Evolutionary conservation across 2,888 invertebrate species (phyloP).

Genomic region (Caenorhabditis wallacei): DNA sequence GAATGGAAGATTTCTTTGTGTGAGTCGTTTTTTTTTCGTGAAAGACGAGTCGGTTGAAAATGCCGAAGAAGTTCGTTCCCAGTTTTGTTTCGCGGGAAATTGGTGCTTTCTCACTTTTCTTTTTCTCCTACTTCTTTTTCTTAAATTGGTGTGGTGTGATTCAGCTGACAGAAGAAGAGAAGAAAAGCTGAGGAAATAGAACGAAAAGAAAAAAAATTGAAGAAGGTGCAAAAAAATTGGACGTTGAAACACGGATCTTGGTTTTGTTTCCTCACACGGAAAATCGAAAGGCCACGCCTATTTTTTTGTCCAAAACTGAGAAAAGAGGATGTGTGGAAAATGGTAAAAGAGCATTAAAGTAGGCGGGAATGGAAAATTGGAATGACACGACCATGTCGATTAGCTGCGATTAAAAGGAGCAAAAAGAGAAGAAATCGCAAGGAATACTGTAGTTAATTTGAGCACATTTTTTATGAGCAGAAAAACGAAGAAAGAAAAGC

Average conservation of each 20-base stretch:
- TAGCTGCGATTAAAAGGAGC: slow-evolving; percentile 39
- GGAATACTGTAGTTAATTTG: slow-evolving; percentile 33
- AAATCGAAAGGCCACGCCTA: slow-evolving; percentile 8
- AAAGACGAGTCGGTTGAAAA: slow-evolving; percentile 4
- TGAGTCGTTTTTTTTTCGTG: slow-evolving; percentile 8
- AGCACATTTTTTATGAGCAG: background rate
- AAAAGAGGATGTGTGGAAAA: slow-evolving; percentile 2
- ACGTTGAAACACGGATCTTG: slow-evolving; percentile 50
- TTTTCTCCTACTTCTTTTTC: slow-evolving; percentile 15
- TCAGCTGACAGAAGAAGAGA: slow-evolving; percentile 35
- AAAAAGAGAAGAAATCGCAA: slow-evolving; percentile 12
- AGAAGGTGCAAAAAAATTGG: slow-evolving; percentile 46
- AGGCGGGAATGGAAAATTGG: slow-evolving; percentile 12
- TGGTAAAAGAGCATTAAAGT: slow-evolving; percentile 41
- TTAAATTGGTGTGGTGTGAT: slow-evolving; percentile 18
- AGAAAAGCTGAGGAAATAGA: slow-evolving; percentile 9
- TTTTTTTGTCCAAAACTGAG: slow-evolving; percentile 1
- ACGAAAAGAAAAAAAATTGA: background rate
- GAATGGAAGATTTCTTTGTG: slow-evolving; percentile 16
- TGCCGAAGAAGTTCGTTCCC: slow-evolving; percentile 44
- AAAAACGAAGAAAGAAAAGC: background rate
- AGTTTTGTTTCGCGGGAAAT: slow-evolving; percentile 43
- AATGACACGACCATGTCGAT: slow-evolving; percentile 23
- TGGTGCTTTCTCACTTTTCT: slow-evolving; percentile 44
- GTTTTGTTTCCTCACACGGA: slow-evolving; percentile 30